Evolutionary conservation across 2,113 vertebrate genomes (phyloP).

Genomic region (Xiphophorus maculatus): DNA sequence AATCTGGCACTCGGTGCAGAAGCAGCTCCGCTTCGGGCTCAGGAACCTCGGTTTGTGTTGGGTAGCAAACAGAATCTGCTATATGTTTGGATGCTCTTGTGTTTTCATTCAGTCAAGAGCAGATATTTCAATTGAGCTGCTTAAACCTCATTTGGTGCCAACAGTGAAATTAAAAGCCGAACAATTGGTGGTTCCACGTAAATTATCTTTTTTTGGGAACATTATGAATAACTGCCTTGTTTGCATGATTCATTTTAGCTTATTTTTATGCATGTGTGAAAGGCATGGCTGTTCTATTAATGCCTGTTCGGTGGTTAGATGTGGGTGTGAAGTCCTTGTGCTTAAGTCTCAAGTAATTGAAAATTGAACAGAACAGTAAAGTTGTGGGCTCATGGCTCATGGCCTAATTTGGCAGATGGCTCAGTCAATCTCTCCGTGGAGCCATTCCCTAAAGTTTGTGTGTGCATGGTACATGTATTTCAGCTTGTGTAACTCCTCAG

Average conservation of each 20-base stretch:
- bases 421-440: constrained; percentile 71
- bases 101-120: constrained; percentile 21
- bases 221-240: constrained; percentile 42
- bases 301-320: constrained; percentile 33
- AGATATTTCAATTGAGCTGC: constrained; percentile 37
- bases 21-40: constrained; percentile 24
- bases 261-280: constrained; percentile 33
- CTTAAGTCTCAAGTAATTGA: constrained; percentile 67
- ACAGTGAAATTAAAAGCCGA: constrained; percentile 16
- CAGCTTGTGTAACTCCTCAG: constrained; percentile 52
- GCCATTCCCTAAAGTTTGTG: constrained; percentile 67
- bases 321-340: constrained; percentile 39
- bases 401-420: constrained; percentile 84
- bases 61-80: constrained; percentile 11
- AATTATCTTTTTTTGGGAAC: constrained; percentile 46
- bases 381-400: constrained; percentile 72
- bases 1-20: constrained; percentile 36
- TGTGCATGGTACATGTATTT: constrained; percentile 30
- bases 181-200: constrained; percentile 18
- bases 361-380: constrained; percentile 77
- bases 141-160: constrained; percentile 15
- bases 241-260: constrained; percentile 43
- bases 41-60: constrained; percentile 16
- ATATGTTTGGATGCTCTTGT: constrained; percentile 22
- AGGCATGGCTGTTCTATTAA: constrained; percentile 35